Evolutionary conservation across 2,113 vertebrate genomes (phyloP), one percentile per base, ranked within the genome.

Genomic region (Smithornis capensis): DNA sequence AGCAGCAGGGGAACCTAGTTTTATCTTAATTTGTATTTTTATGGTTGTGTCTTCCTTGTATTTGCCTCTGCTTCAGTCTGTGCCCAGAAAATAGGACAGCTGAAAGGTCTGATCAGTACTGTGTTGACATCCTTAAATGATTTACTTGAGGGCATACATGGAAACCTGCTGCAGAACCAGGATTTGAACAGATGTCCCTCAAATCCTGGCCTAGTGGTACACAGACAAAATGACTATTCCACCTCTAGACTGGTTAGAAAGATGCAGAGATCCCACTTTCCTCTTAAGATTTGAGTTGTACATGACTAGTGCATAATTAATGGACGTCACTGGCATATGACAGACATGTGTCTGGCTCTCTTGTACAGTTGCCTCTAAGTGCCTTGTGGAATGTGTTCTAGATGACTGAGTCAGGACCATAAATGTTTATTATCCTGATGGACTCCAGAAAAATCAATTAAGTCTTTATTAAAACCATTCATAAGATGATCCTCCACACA

Each of bases 21-120:
- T 98, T 98, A 98, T 98, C 97, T 98, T 97, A 97, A 97, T 98
- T 97, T 94, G 80, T 96, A 84, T 95, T 94, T 96, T 97, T 96
- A 95, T 97, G 93, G 94, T 89, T 10, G 21, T 92, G 47, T 88
- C 90, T 97, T 97, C 91, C 89, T 94, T 95, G 76, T 92, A 92
- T 97, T 97, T 97, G 92, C 92, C 95, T 97, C 86, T 81, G 52
- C 91, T 95, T 92, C 94, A 87, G 88, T 94, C 91, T 95, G 57
- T 96, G 94, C 56, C 44, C 21, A 50, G 73, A 67, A 68, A 25
- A 33, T 2, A 47, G 40, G 14, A 71, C 23, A 68, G 23, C 81
- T 65, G 80, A 83, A 83, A 95, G 12, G 27, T 89, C 68, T 85
- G 83, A 35, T 70, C 33, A 31, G 17, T 5, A 8, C 22, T 27